These are phyloP conservation scores for Drosophila santomea DNA, from an alignment of 1,140 invertebrate genomes.

Conservation along the genomic window DNA sequence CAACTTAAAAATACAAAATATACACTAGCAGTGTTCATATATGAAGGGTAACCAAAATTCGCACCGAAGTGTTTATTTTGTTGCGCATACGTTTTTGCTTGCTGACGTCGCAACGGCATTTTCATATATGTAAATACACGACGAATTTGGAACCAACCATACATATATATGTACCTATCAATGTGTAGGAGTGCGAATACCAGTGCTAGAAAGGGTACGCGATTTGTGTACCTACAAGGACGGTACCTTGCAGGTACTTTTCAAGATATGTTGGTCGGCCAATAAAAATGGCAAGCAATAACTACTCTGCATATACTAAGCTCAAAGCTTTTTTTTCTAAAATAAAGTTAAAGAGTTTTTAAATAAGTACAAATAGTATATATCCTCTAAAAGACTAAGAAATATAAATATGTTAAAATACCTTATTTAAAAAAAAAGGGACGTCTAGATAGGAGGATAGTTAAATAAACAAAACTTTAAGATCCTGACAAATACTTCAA, in stretches of 20 bases:
- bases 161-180: not conserved
- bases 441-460: too few species aligned
- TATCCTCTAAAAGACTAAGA: not conserved
- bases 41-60: not conserved
- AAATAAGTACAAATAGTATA: not conserved
- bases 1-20: not conserved
- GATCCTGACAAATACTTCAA: too few species aligned
- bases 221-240: not conserved
- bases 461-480: too few species aligned
- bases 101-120: constrained; percentile 7
- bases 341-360: too few species aligned
- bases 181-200: not conserved
- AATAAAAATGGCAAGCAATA: too few species aligned
- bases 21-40: not conserved
- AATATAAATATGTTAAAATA: too few species aligned
- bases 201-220: not conserved
- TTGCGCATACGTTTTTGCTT: constrained; percentile 2
- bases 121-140: not conserved
- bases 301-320: too few species aligned
- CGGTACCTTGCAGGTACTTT: not conserved
- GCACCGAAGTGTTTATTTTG: not conserved
- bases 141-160: not conserved
- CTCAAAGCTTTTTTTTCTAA: too few species aligned
- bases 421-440: too few species aligned
- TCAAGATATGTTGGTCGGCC: not conserved